A percentile compares a stretch with the other conserved stretches of the same genome.
phyloP scores from a whole-genome alignment of 1,140 invertebrate species.

The Lamellibrachia luymesi region DNA sequence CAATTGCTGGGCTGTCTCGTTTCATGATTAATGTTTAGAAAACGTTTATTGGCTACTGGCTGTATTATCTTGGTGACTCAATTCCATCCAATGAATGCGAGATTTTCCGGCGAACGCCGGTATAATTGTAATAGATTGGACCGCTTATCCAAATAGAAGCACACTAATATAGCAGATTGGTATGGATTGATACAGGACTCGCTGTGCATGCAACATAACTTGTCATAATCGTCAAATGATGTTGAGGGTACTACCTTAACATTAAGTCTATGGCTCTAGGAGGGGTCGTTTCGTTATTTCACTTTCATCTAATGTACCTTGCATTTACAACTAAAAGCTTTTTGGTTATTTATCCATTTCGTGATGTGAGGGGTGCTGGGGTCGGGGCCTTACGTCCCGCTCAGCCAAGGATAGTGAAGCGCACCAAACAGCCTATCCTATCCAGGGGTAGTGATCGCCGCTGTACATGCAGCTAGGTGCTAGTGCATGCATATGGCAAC shows the following conservation, averaged over 20 bases:
- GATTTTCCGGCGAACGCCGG: neutral
- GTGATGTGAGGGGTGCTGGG: neutral
- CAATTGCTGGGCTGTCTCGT: neutral
- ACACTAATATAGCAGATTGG: constrained; percentile 1
- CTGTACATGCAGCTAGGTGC: no score
- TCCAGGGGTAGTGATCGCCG: no score
- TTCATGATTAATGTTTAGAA: constrained; percentile 1
- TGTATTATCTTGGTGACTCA: neutral
- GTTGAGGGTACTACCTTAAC: neutral
- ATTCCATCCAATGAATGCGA: neutral
- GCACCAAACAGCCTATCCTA: no score
- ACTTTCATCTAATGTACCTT: neutral
- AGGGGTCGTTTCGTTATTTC: neutral
- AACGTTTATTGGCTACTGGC: neutral
- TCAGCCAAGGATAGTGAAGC: no score
- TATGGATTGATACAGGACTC: neutral
- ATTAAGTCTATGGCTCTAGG: neutral
- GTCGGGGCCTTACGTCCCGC: no score
- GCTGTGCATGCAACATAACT: neutral
- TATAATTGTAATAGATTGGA: neutral
- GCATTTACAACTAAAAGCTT: neutral
- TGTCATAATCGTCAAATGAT: neutral
- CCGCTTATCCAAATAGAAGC: neutral
- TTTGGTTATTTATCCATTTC: neutral
- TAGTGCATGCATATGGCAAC: no score